Conservation (phyloP, 1,140 invertebrate genomes). For the Ips typographus region DNA sequence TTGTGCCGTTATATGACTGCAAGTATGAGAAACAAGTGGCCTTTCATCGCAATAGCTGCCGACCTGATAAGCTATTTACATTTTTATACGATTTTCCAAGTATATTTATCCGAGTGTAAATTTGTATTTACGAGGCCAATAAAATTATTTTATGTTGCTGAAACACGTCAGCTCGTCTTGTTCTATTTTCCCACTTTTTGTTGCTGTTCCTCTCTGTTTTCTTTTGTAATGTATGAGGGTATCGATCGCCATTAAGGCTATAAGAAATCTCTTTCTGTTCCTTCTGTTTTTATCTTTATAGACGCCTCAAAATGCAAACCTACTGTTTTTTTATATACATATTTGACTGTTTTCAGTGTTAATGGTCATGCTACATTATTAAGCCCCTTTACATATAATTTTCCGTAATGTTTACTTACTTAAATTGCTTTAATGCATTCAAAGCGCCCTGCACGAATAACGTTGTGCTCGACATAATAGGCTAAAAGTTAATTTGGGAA, state of each 20-base stretch:
- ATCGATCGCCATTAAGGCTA: slow-evolving; percentile 37
- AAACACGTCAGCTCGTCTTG: slow-evolving; percentile 30
- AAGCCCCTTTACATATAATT: too few relatives aligned
- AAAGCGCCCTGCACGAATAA: not conserved
- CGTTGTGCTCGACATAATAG: not conserved
- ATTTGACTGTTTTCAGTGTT: too few relatives aligned
- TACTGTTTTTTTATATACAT: too few relatives aligned
- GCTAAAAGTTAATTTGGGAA: slow-evolving; percentile 20
- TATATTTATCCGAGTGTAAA: slow-evolving; percentile 37
- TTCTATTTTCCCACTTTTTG: slow-evolving; percentile 26
- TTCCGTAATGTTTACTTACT: too few relatives aligned
- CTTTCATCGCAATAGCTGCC: slow-evolving; percentile 1
- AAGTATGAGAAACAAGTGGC: not conserved
- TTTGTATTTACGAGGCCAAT: slow-evolving; percentile 37
- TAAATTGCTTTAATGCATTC: too few relatives aligned
- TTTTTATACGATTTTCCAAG: slow-evolving; percentile 29
- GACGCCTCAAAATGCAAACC: too few relatives aligned
- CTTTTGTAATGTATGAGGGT: slow-evolving; percentile 31
- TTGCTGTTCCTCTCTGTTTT: slow-evolving; percentile 28
- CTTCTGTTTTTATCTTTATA: slow-evolving; percentile 15
- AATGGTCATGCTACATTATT: too few relatives aligned
- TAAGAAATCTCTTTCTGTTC: slow-evolving; percentile 31
- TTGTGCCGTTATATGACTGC: too few relatives aligned
- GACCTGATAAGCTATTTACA: slow-evolving; percentile 28
- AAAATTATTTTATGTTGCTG: slow-evolving; percentile 38